Base-by-base conservation (phyloP, 2,113 vertebrate species). In the Oreochromis niloticus region DNA sequence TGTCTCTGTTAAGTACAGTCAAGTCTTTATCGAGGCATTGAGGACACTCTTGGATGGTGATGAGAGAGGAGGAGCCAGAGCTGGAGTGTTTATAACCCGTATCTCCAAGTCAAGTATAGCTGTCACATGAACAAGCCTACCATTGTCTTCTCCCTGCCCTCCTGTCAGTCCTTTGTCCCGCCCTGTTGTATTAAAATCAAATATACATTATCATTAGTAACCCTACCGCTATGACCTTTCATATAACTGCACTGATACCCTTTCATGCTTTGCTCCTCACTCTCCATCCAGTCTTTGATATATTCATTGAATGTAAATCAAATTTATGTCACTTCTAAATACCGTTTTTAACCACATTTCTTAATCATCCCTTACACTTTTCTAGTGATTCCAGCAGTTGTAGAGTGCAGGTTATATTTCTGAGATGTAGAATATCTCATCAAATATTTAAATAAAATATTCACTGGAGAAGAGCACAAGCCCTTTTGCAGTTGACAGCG, bases 371-470 rank as follows among this genome's bases (percentile, higher is more conserved):
- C 16, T 57, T 41, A 32, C 50, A 78, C 32, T 73, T 89, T 24
- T 82, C 71, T 78, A 8, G 27, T 71, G 61, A 86, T 83, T 46
- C 17, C 36, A 87, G 84, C 39, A 85, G 82, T 54, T 43, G 3
- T 48, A 7, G 57, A 80, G 75, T 43, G 16, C 16, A 63, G 24
- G 79, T 73, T 82, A 91, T 91, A 61, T 86, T 88, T 57, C 85
- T 24, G 66, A 78, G 48, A 85, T 32, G 86, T 56, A 63, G 50
- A 14, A 4, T 73, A 39, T 87, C 22, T 17, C 85, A 91, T 92
- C 85, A 93, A 92, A 87, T 88, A 94, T 93, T 34, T 93, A 86
- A 32, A 93, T 63, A 78, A 43, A 85, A 14, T 54, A 75, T 83
- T 84, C 24, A 81, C 57, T 19, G 78, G 83, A 80, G 81, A 85